phyloP scores from a whole-genome alignment of 2,888 invertebrate species.

The Tenthredo distinguenda region DNA sequence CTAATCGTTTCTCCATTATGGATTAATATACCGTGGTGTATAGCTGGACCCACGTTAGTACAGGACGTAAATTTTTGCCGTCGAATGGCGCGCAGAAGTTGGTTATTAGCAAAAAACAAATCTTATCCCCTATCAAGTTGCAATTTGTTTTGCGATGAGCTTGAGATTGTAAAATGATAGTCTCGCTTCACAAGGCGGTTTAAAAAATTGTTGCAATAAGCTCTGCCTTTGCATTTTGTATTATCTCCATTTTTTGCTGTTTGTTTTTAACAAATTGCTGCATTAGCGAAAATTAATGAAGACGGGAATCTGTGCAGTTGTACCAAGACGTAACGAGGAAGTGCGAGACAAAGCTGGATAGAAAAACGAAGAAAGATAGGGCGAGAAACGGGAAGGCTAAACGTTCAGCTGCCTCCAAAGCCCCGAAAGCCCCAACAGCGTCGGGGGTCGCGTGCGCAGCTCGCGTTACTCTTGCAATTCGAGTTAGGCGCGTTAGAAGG shows the following conservation, averaged over 20 bases:
- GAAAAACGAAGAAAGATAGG: background rate
- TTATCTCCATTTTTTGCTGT: background rate
- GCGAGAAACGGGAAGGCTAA: background rate
- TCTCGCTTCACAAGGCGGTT: background rate
- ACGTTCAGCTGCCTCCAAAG: constrained; percentile 1
- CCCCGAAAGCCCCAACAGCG: constrained; percentile 6
- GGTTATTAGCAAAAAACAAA: background rate
- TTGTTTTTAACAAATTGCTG: constrained; percentile 9
- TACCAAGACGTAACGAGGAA: constrained; percentile 50
- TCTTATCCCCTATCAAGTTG: background rate
- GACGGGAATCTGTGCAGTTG: constrained; percentile 52
- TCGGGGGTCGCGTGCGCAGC: constrained; percentile 9
- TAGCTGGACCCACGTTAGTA: constrained; percentile 48
- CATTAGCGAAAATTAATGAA: constrained; percentile 48
- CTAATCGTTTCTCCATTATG: constrained; percentile 76
- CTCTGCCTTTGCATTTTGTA: background rate
- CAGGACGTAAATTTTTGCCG: constrained; percentile 7
- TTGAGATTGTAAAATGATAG: background rate
- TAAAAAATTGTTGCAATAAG: background rate
- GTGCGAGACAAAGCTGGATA: background rate
- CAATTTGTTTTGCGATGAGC: background rate
- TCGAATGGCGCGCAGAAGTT: background rate
- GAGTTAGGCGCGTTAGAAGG: constrained; percentile 17
- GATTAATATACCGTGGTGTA: constrained; percentile 69
- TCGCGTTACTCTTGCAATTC: constrained; percentile 40